Base-by-base conservation (phyloP, 2,888 invertebrate species). In the Muschampia plurimacula region DNA sequence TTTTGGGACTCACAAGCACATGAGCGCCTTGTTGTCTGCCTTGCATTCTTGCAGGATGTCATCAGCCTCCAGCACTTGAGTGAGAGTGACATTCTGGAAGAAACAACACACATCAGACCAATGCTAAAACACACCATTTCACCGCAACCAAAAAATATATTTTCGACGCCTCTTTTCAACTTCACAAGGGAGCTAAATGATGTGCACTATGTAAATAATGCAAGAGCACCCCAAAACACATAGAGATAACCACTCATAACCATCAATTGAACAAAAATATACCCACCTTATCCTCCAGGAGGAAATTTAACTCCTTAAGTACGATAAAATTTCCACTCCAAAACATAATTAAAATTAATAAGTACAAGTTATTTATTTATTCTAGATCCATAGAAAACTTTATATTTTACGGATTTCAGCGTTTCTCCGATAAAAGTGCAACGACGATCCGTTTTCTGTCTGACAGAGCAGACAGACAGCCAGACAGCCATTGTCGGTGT, bases 1-100 rank as follows among this genome's bases (percentile, higher is more conserved):
- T 13, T n/a, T 13, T 32, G n/a, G n/a, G n/a, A 96, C 98, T 97
- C 95, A 99, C 99, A 97, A 99, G 88, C 98, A 98, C 81, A 98
- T 96, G 76, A 99, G 95, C 83, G 96, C 97, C 89, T 97, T 97
- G 92, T 98, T 99, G 89, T 97, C 98, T 78, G 97, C 97, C 94
- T 98, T 98, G 91, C 99, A 98, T 95, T 99, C 99, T 90, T 98
- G 98, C 80, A 99, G 96, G 85, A 99, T 97, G 92, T 99, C 98
- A 87, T 98, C 98, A 88, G 98, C 97, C 88, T 99, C 98, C 95
- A 99, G 95, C 78, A 99, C 96, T 90, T 98, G 98, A 84, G 96
- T 96, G 77, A 99, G 95, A 73, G 97, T 98, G 79, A 98, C 97
- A 96, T 98, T 97, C 98, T 99, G 92, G 74, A 96, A 96, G 83